Conservation (phyloP, 2,888 invertebrate genomes). For the Caradrina clavipalpis region DNA sequence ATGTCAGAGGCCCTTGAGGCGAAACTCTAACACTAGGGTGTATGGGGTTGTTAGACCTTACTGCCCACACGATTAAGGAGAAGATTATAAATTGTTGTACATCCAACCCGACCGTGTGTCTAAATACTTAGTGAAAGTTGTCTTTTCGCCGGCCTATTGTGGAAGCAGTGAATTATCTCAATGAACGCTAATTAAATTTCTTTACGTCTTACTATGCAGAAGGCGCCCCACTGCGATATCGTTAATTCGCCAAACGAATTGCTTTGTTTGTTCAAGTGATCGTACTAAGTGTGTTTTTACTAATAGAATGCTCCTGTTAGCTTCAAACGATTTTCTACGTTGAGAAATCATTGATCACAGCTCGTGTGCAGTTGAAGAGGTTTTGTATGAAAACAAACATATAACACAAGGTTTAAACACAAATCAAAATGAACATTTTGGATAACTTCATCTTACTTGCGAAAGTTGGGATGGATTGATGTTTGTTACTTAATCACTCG, state of each 20-base stretch:
- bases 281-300: constrained; percentile 67
- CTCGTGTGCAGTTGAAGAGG: not conserved
- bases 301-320: constrained; percentile 48
- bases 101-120: constrained; percentile 59
- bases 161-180: constrained; percentile 84
- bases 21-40: too few species aligned
- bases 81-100: constrained; percentile 2
- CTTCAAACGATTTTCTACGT: constrained; percentile 47
- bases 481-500: too few species aligned
- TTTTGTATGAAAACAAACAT: not conserved
- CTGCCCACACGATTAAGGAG: too few species aligned
- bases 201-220: constrained; percentile 81
- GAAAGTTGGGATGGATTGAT: too few species aligned
- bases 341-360: not conserved
- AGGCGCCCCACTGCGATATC: constrained; percentile 72
- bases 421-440: too few species aligned
- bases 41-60: too few species aligned
- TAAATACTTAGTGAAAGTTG: constrained; percentile 76
- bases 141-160: constrained; percentile 81
- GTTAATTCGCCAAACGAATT: constrained; percentile 78
- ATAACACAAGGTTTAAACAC: too few species aligned
- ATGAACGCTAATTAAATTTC: constrained; percentile 87
- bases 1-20: too few species aligned
- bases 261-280: constrained; percentile 77
- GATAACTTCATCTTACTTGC: too few species aligned